Evolutionary conservation across 1,140 invertebrate genomes (phyloP), one percentile per base, ranked within the genome.

Genomic region (Bombus haemorrhoidalis): DNA sequence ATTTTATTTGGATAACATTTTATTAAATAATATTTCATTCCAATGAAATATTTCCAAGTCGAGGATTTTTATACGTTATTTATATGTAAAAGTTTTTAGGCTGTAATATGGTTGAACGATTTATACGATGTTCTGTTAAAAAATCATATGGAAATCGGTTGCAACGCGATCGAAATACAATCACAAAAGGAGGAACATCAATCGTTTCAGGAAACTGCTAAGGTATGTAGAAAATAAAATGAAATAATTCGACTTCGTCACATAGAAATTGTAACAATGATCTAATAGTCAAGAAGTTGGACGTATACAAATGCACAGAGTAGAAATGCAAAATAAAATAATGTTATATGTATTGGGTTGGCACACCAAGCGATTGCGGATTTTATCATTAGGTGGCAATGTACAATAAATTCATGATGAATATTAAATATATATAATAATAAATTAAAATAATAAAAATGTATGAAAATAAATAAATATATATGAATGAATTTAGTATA

Each of bases 121-220:
- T 94, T 98, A 53, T 97, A 97, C 94, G 95, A 96, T 34, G 97
- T 97, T 47, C 95, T 98, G 93, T 93, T 97, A 62, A 96, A 95
- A 80, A 96, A 96, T 83, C 97, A 98, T 89, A 96, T 96, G 68
- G 96, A 97, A 90, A 96, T 98, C 82, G 97, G 97, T 12, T 97
- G 96, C 88, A 97, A 96, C 72, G 95, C 97, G 13, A 95, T 96
- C 73, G 97, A 98, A 95, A 97, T 97, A 83, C 97, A 98, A 89
- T 93, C 94, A 28, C 96, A 98, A 87, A 98, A 98, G 94, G 96
- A 97, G 69, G 96, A 98, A 89, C 96, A 97, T 91, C 97, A 97
- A 92, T 96, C 96, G 77, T 97, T 98, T 94, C 97, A 98, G 94
- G 97, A 97, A 93, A 97, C 97, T 53, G 97, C 97, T 71, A 96